A percentile compares a stretch with the other conserved stretches of the same genome.
Evolutionary conservation across 92 coral and sea anemone species (phyloP).

Genomic region (Anthopleura xanthogrammica): DNA sequence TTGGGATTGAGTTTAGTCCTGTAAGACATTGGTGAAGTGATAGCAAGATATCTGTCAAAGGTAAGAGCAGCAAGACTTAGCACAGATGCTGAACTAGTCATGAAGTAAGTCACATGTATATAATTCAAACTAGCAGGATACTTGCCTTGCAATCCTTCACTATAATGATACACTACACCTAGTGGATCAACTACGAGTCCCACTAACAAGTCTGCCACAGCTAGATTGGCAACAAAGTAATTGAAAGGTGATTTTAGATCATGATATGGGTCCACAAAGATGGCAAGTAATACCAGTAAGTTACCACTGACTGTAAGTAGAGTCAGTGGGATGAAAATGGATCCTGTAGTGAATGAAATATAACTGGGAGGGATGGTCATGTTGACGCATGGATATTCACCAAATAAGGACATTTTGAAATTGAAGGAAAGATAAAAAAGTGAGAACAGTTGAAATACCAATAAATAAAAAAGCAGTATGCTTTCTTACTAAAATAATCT

Average conservation of each 20-base stretch:
- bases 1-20: conserved; percentile 67
- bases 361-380: conserved; percentile 61
- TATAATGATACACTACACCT: conserved; percentile 48
- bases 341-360: conserved; percentile 58
- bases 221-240: conserved; percentile 77
- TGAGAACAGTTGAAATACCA: not conserved
- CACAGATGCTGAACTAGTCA: conserved; percentile 78
- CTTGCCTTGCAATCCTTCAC: conserved; percentile 60
- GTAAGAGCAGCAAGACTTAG: conserved; percentile 88
- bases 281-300: conserved; percentile 68
- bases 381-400: conserved; percentile 60
- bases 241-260: conserved; percentile 72
- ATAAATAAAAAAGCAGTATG: not conserved
- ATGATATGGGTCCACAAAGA: conserved; percentile 75
- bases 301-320: conserved; percentile 64
- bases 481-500: not conserved
- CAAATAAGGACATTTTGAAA: conserved; percentile 12
- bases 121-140: conserved; percentile 29
- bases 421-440: not conserved
- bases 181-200: conserved; percentile 68
- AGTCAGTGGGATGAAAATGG: conserved; percentile 42
- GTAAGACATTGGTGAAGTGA: conserved; percentile 74
- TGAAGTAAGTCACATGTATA: conserved; percentile 69
- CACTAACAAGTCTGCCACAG: conserved; percentile 64
- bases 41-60: conserved; percentile 80